Base-by-base conservation (phyloP, 92 coral and sea anemone species). In the Virgularia gustaviana region DNA sequence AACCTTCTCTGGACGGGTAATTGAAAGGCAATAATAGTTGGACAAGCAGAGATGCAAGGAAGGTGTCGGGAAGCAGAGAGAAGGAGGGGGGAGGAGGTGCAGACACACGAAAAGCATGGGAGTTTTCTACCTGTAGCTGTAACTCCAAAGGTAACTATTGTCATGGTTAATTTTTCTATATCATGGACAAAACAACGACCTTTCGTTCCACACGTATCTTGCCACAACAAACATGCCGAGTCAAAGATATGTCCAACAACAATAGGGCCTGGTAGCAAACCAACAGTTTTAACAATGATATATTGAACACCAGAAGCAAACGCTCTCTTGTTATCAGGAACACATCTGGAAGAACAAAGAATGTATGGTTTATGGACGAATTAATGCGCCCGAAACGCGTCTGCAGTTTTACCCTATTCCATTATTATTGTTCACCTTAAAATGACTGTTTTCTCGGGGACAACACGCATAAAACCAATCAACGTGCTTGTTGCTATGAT, bases 271-370 rank as follows among this genome's bases (percentile, higher is more conserved):
- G 97, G 97, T 20, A 91, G 63, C 66, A 90, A 86, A 35, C 97
- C 96, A 28, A 91, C 73, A 24, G 79, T 78, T 32, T 95, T 90
- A 75, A 88, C 78, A 55, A 91, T 80, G 18, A 91, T 78, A 36
- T 88, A 91, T 76, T 91, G 97, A 13, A 91, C 73, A 9, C 97
- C 97, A 34, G 86, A 83, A 6, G 97, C 97, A 74, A 85, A 91
- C 9, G 97, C 95, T 38, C 97, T 85, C 38, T 91, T 95, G 60
- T 91, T 91, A 70, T 83, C 87, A 5, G 96, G 91, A 2, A 91
- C 96, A 37, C 95, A 88, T 71, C 97, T 91, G 36, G 18, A 72
- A 76, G 27, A 19, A 45, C n/a, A n/a, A n/a, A n/a, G n/a, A n/a
- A n/a, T n/a, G n/a, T n/a, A n/a, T n/a, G n/a, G n/a, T n/a, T n/a